These are phyloP conservation scores for Nothoprocta perdicaria DNA, from an alignment of 2,113 vertebrate genomes.

Conservation along the genomic window DNA sequence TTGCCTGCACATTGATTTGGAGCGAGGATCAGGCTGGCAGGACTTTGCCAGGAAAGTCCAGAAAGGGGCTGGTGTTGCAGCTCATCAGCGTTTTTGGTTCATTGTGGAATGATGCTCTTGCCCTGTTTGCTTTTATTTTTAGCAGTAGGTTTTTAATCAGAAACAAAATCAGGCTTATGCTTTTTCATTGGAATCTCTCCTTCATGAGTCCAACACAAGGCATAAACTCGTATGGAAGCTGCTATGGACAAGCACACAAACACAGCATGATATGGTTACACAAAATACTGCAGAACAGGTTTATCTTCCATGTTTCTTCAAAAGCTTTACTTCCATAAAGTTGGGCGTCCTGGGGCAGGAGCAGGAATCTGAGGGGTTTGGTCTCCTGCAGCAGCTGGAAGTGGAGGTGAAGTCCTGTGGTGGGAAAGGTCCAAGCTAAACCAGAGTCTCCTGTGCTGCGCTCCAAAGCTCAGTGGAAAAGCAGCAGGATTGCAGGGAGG, in stretches of 20 bases:
- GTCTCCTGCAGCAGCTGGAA: not conserved
- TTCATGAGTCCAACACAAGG: not conserved
- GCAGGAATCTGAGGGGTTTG: not conserved
- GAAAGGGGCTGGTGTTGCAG: not conserved
- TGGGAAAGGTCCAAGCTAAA: not conserved
- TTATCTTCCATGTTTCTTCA: not conserved
- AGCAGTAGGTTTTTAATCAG: not conserved
- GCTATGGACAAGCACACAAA: not conserved
- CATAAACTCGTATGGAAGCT: not conserved
- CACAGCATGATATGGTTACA: not conserved
- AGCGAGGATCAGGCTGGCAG: not conserved
- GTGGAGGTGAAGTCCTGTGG: not conserved
- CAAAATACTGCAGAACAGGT: not conserved
- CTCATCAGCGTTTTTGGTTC: not conserved
- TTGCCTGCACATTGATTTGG: not conserved
- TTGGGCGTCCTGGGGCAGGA: no score
- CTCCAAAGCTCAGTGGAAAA: not conserved
- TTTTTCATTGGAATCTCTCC: not conserved
- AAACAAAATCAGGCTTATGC: not conserved
- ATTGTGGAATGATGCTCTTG: not conserved
- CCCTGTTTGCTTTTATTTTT: not conserved
- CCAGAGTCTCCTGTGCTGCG: rapidly evolving
- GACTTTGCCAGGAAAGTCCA: not conserved
- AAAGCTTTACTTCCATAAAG: not conserved
- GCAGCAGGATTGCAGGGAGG: not conserved